Evolutionary conservation across 1,140 invertebrate species (phyloP), one percentile per base, ranked within the genome.

Genomic region (Euglossa dilemma): DNA sequence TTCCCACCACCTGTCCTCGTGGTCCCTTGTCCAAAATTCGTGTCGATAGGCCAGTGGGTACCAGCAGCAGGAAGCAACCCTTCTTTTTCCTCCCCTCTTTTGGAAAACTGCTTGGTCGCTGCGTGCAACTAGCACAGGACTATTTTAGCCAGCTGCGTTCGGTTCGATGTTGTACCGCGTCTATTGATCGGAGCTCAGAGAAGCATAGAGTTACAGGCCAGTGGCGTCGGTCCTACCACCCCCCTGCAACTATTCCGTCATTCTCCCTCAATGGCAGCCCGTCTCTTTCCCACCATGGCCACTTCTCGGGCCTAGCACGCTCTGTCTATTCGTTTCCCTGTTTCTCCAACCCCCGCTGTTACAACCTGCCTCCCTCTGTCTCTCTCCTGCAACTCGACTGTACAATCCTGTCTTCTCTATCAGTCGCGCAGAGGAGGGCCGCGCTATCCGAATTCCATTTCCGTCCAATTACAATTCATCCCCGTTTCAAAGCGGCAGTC

Each of bases 111-210:
- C 25, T 47, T 47, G 64, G 54, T 5, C 7, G 67, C 54, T 71
- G 56, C 74, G 84, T 87, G 86, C 77, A 90, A 86, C 69, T 91
- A 87, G 90, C 85, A 89, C 86, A 36, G 80, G 85, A 91, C 88
- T 88, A 88, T 92, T 91, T 91, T 87, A 92, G 87, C 91, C 89
- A 90, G 90, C 87, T 89, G 91, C 91, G 89, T 92, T 91, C 89
- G 87, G 90, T 92, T 91, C 90, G 88, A 90, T 92, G 91, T 91
- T 92, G 91, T 92, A 90, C 89, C 91, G 91, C 90, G 88, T 93
- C 91, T 93, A 93, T 93, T 93, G 93, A 93, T 93, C 93, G 92
- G 91, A 92, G 89, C 92, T 91, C 89, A 91, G 90, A 90, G 92
- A 90, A 90, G 92, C 92, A 93, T 92, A 92, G 91, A 92, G 91